phyloP scores from a whole-genome alignment of 2,888 invertebrate species.

The Eupithecia abbreviata region DNA sequence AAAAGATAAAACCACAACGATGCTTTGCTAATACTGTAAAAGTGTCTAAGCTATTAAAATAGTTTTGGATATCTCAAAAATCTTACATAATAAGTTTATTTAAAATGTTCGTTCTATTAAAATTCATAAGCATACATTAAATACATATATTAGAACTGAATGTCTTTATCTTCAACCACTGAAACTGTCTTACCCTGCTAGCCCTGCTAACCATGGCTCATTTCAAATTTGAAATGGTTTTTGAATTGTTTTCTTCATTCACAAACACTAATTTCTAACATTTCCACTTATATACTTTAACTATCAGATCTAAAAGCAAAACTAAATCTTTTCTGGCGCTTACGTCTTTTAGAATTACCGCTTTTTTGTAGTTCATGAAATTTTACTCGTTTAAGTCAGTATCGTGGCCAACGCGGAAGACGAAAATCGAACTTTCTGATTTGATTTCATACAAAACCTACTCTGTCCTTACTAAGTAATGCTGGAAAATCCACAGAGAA shows the following conservation, averaged over 20 bases:
- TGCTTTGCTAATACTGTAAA: conserved; percentile 42
- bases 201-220: conserved; percentile 4
- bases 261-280: neutral
- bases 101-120: conserved; percentile 29
- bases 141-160: neutral
- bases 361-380: neutral
- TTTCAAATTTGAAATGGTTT: neutral
- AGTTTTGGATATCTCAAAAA: conserved; percentile 30
- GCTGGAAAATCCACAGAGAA: too few relatives aligned
- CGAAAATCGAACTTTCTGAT: neutral
- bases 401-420: neutral
- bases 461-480: neutral
- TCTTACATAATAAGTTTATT: conserved; percentile 21
- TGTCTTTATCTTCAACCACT: neutral
- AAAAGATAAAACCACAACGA: conserved; percentile 34
- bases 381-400: neutral
- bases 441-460: neutral
- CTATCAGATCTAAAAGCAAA: neutral
- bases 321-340: neutral
- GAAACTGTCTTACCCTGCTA: conserved; percentile 9
- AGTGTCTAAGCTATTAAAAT: conserved; percentile 43
- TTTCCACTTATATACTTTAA: neutral
- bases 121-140: conserved; percentile 16
- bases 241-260: neutral
- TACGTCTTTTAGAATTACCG: neutral